Base-by-base conservation (phyloP, 2,113 vertebrate species). In the Crocuta crocuta region DNA sequence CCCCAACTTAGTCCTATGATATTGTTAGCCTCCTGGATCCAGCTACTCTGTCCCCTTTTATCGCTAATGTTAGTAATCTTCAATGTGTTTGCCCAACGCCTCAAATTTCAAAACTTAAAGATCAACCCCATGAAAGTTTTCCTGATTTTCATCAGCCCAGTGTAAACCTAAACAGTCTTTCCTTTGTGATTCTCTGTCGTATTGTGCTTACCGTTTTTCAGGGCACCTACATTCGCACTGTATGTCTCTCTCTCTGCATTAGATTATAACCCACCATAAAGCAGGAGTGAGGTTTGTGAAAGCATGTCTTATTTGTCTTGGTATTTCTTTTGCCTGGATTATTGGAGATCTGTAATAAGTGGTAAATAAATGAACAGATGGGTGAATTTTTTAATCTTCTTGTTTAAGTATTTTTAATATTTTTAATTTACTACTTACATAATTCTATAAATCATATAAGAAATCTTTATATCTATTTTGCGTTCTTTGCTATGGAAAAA, bases 381-480 rank as follows among this genome's bases (percentile, higher is more conserved):
- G 21, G 23, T 65, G 12, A 21, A 48, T 53, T 96, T 76, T 71
- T 90, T 76, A 81, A 83, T 43, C 4, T 68, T 82, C 89, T 83
- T 13, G 31, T 80, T 84, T 76, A 79, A 70, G 4, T 26, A 50
- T 96, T 95, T 78, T 4, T 78, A 94, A 76, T 71, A 86, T 91
- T 91, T 86, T 58, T 31, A 82, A n/a, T 76, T 91, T 82, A 24
- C 19, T 92, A 58, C 26, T 80, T 97, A 65, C 58, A 23, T 71
- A 70, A 86, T 87, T 48, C 55, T 83, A 0, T 68, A 84, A 92
- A 82, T 5, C 2, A 55, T 66, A 61, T 24, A 24, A 50, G 76
- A 83, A 55, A 71, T 87, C 28, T 94, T 86, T 73, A 92, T 66
- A 87, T 87, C 55, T 84, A 71, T 90, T 80, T 90, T 74, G 1